Base-by-base conservation (phyloP, 2,888 invertebrate species). In the Lapara coniferarum region DNA sequence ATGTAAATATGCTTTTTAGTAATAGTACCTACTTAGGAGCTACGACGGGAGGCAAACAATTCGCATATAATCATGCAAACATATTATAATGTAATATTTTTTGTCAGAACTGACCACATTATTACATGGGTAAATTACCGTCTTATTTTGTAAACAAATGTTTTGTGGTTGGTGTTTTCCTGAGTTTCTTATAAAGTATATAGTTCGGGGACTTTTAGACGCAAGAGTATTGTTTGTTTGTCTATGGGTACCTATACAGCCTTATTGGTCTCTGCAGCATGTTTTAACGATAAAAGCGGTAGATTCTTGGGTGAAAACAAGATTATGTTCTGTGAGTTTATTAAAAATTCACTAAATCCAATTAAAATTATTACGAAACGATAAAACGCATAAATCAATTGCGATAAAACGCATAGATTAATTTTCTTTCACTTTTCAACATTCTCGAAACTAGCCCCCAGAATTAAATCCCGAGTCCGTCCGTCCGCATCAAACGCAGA, bases 401-500 rank as follows among this genome's bases (percentile, higher is more conserved):
- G 37, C 37, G 37, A 37, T 8, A 37, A 37, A 37, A 37, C 8
- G 37, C 0, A 7, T 5, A 37, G 0, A 37, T 37, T 4, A 5
- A 37, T 37, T 37, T 7, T 37, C 2, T 37, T 37, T 25, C 25
- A 25, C 16, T 8, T 55, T 55, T 16, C 16, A 59, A 12, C 16
- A 46, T 46, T 5, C 8, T 16, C 14, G 0, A 19, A 25, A 10
- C 6, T 12, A 49, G 44, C 16, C 13, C 63, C 19, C 49, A 49
- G 19, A 49, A 63, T 0, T 49, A 49, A 13, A 13, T 13, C 13
- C n/a, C 10, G 13, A 63, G 13, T 63, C 6, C 63, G 16, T 46
- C 46, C 13, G 13, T 49, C 49, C 13, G 49, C 49, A 49, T 55
- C 70, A 70, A 63, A 19, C 49, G 63, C 46, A 68, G 75, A 85